Evolutionary conservation across 2,888 invertebrate species (phyloP), one percentile per base, ranked within the genome.

Genomic region (Glaucopsyche alexis): DNA sequence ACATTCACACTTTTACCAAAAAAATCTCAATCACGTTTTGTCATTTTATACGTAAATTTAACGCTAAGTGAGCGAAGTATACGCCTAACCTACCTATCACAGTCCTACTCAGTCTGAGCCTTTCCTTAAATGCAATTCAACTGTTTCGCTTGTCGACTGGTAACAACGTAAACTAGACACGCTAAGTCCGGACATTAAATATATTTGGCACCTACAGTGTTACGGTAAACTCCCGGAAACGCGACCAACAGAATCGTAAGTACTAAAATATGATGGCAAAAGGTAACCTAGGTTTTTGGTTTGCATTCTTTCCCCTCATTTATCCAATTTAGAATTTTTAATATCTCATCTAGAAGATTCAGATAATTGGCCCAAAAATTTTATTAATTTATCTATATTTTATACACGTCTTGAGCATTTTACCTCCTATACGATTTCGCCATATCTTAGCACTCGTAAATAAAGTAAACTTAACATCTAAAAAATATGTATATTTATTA

Each of bases 61-160:
- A 87, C 87, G 86, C 91, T 90, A 90, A 90, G 84, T 89, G 91
- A 91, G 92, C 90, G 91, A 86, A 84, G 84, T 85, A 87, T 84
- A 87, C 85, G 84, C 86, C 88, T 93, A 90, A 90, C 90, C 86
- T 93, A 91, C 80, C 91, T 93, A 93, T 93, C 93, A 93, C 93
- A 93, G 93, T 93, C 92, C 93, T 88, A 89, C 90, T 93, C 93
- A 93, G 93, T 93, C 93, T 90, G 92, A 91, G 89, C 91, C 91
- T 87, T 92, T 89, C 90, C 91, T 82, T 90, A 91, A 92, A 91
- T 90, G 92, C 90, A 88, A 89, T 85, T 86, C 89, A 84, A 84
- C 86, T 86, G 88, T 86, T 84, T 89, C 85, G 84, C 85, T 69
- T 84, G 87, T 87, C 86, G 87, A 87, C 89, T 91, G 92, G 92